These are phyloP conservation scores for Theonella swinhoei DNA, from an alignment of 37 sponge, comb jelly and placozoan species.

Conservation along the genomic window DNA sequence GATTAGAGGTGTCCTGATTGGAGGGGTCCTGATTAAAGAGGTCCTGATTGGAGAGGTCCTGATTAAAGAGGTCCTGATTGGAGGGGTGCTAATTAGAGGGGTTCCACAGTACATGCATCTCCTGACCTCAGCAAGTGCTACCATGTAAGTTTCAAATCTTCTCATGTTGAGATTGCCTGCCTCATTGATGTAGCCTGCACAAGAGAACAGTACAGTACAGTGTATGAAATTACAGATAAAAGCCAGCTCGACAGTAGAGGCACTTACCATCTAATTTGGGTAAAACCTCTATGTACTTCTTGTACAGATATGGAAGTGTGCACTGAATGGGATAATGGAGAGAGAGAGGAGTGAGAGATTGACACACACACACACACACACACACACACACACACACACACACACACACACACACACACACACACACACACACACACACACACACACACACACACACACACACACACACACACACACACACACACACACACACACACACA, in stretches of 20 bases:
- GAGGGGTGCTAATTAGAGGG: no score
- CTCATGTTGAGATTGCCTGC: slow-evolving; percentile 86
- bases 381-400: no score
- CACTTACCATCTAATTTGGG: slow-evolving; percentile 79
- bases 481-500: no score
- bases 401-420: no score
- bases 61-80: no score
- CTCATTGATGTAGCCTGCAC: slow-evolving; percentile 86
- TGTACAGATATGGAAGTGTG: slow-evolving; percentile 73
- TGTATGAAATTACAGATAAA: neutral
- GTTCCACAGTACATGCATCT: no score
- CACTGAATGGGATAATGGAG: slow-evolving; percentile 34
- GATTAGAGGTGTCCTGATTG: no score
- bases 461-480: no score
- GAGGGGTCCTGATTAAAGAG: no score
- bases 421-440: no score
- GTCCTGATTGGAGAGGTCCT: no score
- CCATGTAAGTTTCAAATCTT: slow-evolving; percentile 79
- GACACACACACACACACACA: slow-evolving; percentile 9
- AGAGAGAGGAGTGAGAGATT: slow-evolving; percentile 4
- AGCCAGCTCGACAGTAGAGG: neutral
- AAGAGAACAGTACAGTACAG: neutral
- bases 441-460: no score
- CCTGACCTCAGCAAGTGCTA: slow-evolving; percentile 82
- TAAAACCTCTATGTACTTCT: slow-evolving; percentile 68